Evolutionary conservation across 2,888 invertebrate species (phyloP), one percentile per base, ranked within the genome.

Genomic region (Noctua janthe): DNA sequence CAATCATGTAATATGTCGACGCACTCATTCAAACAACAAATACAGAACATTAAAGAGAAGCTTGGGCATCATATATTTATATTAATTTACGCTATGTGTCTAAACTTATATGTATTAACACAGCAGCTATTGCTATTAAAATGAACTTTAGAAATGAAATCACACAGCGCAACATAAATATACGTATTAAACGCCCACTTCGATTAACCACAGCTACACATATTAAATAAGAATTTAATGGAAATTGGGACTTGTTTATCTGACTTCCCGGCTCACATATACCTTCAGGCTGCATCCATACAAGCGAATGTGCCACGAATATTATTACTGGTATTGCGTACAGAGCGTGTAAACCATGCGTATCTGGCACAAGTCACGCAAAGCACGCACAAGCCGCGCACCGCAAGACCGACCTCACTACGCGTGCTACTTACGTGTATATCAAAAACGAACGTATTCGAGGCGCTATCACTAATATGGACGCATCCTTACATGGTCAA

Each of bases 61-160:
- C 62, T 76, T 59, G 80, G 82, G 76, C 72, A 35, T 83, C 73
- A 51, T 70, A 83, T 83, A 83, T 29, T 82, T 82, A 82, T 82
- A 84, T 81, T 83, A 81, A 83, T 80, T 83, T 59, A 84, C 78
- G 82, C 81, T 85, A 86, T 74, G 89, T 88, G 80, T 79, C 82
- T 82, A 83, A 88, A 84, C 85, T 84, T 86, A 87, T 69, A 83
- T 71, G 82, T 87, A 84, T 84, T 76, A 85, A 87, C 86, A 89
- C 88, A 90, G 85, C 82, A 85, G 81, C 82, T 89, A 88, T 84
- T 89, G 72, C 86, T 89, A 89, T 85, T 76, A 75, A 82, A 86
- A 81, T 80, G 75, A 84, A 87, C 80, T 43, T 75, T 7, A 29
- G 73, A 82, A 66, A 39, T 69, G 20, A 76, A 82, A 72, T n/a